Evolutionary conservation across 2,888 invertebrate species (phyloP), one percentile per base, ranked within the genome.

Genomic region (Drosophila monieri): DNA sequence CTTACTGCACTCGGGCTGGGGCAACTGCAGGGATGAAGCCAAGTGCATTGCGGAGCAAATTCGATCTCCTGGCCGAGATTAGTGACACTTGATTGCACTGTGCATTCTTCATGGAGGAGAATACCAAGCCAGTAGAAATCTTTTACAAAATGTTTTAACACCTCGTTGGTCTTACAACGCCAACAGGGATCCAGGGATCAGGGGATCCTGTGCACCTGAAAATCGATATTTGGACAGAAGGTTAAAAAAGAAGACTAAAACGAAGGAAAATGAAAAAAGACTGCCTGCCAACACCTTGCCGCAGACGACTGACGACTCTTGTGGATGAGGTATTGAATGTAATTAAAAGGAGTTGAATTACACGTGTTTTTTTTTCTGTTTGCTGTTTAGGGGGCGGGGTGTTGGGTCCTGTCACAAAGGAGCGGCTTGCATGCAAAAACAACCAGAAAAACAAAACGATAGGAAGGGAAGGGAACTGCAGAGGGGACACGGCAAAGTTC

Each of bases 281-380:
- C 59, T 65, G 72, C 21, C 70, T 64, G 64, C 55, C 72, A 67
- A 78, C 84, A 78, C 81, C 76, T 74, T 71, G 10, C 48, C 18
- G 27, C 60, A 43, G 60, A 59, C 37, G 55, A 41, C 15, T 32
- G 25, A 25, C 55, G 14, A 23, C 39, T 12, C 15, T 10, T 9
- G 30, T 15, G 39, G 59, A 21, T 27, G 64, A 65, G 66, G 80
- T 77, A 73, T 77, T 77, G 84, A 83, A 84, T 84, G 81, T 81
- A 81, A 81, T 81, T 81, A 81, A 81, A 84, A 66, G 78, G 81
- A 86, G 86, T 86, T 78, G 78, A 58, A 80, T 81, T 86, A 81
- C 81, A 86, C 65, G 72, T 64, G 67, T 55, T 61, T 41, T 46
- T 44, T 27, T 30, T 30, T 18, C n/a, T n/a, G n/a, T n/a, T n/a